Evolutionary conservation across 2,113 vertebrate species (phyloP).

Genomic region (Trochalopteron elliotii): DNA sequence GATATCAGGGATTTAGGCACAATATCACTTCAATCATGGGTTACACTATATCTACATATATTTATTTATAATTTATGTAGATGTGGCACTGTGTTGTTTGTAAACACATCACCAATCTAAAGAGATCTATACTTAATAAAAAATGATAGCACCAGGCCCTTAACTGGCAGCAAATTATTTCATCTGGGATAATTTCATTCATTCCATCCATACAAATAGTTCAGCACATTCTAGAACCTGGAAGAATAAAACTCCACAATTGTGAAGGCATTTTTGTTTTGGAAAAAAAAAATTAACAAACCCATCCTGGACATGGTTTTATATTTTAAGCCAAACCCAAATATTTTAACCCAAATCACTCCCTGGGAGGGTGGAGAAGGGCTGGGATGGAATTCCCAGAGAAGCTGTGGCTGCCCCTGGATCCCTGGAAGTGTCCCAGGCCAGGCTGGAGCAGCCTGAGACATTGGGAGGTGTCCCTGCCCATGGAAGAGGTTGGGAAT

Average conservation of each 20-base stretch:
- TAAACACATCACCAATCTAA: background rate
- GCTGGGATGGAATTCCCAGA: background rate
- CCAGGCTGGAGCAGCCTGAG: background rate
- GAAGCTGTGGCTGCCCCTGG: background rate
- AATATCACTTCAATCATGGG: background rate
- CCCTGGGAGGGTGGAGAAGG: too few relatives aligned
- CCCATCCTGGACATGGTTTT: background rate
- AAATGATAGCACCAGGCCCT: background rate
- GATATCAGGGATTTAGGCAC: background rate
- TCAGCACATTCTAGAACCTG: background rate
- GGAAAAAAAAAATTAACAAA: background rate
- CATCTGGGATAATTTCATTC: background rate
- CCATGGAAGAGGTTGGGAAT: background rate
- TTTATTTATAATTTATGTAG: background rate
- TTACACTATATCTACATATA: background rate
- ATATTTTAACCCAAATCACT: background rate
- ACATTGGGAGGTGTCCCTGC: fast-evolving
- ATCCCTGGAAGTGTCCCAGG: background rate
- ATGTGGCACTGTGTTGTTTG: background rate
- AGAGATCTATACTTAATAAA: background rate
- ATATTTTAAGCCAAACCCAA: background rate
- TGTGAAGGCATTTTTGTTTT: background rate
- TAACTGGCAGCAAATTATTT: background rate
- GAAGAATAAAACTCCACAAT: background rate
- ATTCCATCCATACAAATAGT: background rate